Base-by-base conservation (phyloP, 2,888 invertebrate species). In the Cryptosula pallasiana region DNA sequence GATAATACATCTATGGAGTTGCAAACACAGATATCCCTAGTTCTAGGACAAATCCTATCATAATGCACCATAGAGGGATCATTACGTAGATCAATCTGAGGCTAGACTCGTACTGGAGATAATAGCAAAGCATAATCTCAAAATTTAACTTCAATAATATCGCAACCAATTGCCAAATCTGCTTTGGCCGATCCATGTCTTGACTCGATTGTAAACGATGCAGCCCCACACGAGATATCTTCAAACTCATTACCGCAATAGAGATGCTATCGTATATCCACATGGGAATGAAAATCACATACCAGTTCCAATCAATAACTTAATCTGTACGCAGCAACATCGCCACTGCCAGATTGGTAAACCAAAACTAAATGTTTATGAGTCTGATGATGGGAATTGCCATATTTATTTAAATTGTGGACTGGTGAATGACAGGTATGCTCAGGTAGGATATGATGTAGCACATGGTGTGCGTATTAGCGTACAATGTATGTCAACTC, bases 211-310 rank as follows among this genome's bases (percentile, higher is more conserved):
- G 5, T 5, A 25, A 23, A 25, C 5, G 9, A 23, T 25, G 9
- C 16, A 23, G 23, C 5, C 55, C 23, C 3, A 55, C 5, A 25
- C 55, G 23, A 55, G n/a, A n/a, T n/a, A 55, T 5, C 23, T 55
- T 55, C 55, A 55, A 3, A 3, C 55, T 3, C 55, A 20, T 23
- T 20, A 23, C 16, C 3, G 25, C 3, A 16, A 55, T 55, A n/a
- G 25, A 20, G 16, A 55, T 55, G 23, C 16, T 3, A 23, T 55
- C 55, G 25, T 55, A 55, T n/a, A 55, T n/a, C 55, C 55, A 55
- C 55, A 55, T 55, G 55, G 55, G 55, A 55, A n/a, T 16, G 55
- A 55, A 55, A 23, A 55, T 55, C 5, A 55, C 23, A 55, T 23
- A 55, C 55, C 55, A 55, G 55, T 55, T 55, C 55, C 55, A 55